phyloP scores from a whole-genome alignment of 2,888 invertebrate genomes.

The Sussaba pulchella region DNA sequence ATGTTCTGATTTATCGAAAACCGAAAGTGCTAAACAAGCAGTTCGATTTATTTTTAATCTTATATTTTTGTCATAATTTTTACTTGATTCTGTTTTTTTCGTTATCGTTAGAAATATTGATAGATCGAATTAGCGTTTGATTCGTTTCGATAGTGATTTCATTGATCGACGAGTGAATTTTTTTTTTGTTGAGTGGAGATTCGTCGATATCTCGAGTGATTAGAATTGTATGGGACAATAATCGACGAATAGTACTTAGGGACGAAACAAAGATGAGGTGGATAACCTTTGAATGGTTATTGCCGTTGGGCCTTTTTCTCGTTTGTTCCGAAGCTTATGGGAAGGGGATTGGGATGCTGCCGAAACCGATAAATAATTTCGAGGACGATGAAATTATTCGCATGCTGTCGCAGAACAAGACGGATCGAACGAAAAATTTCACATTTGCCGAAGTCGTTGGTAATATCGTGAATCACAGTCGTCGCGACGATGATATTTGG shows the following conservation, averaged over 20 bases:
- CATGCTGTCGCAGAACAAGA: conserved; percentile 72
- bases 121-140: too few relatives aligned
- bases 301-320: conserved; percentile 45
- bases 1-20: conserved; percentile 5
- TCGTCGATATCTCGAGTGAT: conserved; percentile 18
- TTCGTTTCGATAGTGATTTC: too few relatives aligned
- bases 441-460: conserved; percentile 77
- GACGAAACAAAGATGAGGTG: conserved; percentile 59
- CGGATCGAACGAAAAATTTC: conserved; percentile 74
- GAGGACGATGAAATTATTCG: conserved; percentile 79
- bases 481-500: conserved; percentile 50
- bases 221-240: too few relatives aligned
- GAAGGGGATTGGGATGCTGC: too few relatives aligned
- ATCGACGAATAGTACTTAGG: background rate
- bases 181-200: conserved; percentile 1
- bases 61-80: too few relatives aligned
- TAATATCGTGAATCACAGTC: conserved; percentile 69
- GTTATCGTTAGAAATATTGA: too few relatives aligned
- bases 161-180: background rate
- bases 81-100: too few relatives aligned
- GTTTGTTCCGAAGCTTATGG: conserved; percentile 50
- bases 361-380: conserved; percentile 65
- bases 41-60: too few relatives aligned
- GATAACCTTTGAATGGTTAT: conserved; percentile 52
- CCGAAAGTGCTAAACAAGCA: background rate